Conservation (phyloP, 1,140 invertebrate species). For the Sycophaga agraensis region DNA sequence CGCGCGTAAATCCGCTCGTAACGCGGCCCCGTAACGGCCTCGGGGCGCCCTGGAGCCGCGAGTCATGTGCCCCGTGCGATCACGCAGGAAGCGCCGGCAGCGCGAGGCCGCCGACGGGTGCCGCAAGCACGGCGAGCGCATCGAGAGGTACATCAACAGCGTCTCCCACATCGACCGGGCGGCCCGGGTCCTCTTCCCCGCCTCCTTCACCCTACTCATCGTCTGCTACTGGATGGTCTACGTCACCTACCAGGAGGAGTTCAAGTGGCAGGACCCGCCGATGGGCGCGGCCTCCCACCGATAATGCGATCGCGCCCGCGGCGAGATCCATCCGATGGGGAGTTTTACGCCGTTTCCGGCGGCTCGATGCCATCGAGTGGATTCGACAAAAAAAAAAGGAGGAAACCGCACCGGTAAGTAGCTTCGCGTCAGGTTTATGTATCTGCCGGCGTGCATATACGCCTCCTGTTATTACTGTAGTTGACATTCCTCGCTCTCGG, state of each 20-base stretch:
- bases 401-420: no score
- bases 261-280: constrained; percentile 69
- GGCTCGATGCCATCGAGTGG: no score
- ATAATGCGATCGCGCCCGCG: background rate
- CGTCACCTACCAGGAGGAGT: constrained; percentile 70
- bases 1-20: no score
- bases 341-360: no score
- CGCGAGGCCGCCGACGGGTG: constrained; percentile 64
- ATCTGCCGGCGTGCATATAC: no score
- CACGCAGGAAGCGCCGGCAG: constrained; percentile 67
- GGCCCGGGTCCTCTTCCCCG: constrained; percentile 82
- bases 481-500: no score
- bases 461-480: no score
- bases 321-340: background rate
- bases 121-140: constrained; percentile 56
- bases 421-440: no score
- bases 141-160: constrained; percentile 75
- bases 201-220: constrained; percentile 82
- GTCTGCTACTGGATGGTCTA: constrained; percentile 86
- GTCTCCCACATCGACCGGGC: constrained; percentile 85
- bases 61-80: no score
- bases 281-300: constrained; percentile 41
- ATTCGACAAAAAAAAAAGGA: background rate
- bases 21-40: no score
- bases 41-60: no score